Percentiles rank a stretch among this genome's conserved stretches.
Conservation (phyloP, 2,113 vertebrate species). For the Scortum barcoo region DNA sequence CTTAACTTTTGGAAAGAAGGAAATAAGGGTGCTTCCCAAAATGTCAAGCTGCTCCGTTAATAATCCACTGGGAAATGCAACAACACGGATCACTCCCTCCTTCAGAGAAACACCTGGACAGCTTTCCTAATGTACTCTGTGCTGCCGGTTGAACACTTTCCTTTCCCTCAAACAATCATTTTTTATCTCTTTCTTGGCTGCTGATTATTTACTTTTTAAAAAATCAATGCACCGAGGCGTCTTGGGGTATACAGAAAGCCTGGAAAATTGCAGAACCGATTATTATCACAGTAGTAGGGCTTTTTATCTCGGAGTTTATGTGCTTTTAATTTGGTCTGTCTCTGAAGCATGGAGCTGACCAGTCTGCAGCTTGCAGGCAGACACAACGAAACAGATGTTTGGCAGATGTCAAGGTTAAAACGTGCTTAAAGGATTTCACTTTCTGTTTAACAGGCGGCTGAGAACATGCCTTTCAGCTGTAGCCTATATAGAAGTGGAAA, state of each 20-base stretch:
- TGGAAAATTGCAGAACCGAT: constrained; percentile 44
- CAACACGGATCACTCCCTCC: constrained; percentile 10
- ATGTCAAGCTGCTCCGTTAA: constrained; percentile 11
- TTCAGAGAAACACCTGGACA: constrained; percentile 24
- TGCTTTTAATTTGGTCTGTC: constrained; percentile 56
- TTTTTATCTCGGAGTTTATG: constrained; percentile 50
- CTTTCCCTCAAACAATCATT: constrained; percentile 10
- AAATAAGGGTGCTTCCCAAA: neutral
- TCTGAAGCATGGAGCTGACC: constrained; percentile 44
- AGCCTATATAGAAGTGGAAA: constrained; percentile 21
- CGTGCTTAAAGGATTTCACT: constrained; percentile 43
- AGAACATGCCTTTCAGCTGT: constrained; percentile 50
- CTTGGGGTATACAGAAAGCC: constrained; percentile 19
- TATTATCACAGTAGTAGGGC: constrained; percentile 39
- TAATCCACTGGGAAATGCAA: neutral
- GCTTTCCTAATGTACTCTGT: constrained; percentile 16
- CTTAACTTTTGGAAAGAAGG: neutral
- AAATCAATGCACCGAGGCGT: constrained; percentile 34
- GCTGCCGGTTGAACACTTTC: constrained; percentile 7
- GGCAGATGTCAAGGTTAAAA: constrained; percentile 73
- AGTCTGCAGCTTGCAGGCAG: constrained; percentile 26
- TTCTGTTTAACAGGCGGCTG: constrained; percentile 62
- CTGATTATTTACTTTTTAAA: constrained; percentile 41
- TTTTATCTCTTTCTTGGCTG: constrained; percentile 12
- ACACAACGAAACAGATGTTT: constrained; percentile 58